Base-by-base conservation (phyloP, 2,888 invertebrate genomes). In the Clistopyga incitator region DNA sequence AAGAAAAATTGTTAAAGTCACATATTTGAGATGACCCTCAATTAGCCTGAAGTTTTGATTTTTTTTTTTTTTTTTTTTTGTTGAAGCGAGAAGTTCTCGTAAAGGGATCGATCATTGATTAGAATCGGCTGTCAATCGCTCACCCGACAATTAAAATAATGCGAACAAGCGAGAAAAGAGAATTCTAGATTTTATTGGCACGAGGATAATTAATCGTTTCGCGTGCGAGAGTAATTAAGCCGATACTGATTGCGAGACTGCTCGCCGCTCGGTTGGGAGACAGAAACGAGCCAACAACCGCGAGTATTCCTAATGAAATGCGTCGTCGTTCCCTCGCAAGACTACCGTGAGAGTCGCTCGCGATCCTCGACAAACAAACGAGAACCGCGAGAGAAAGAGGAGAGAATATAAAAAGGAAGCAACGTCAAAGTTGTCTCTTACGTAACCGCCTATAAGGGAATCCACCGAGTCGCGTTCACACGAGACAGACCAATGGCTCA, bases 181-280 rank as follows among this genome's bases (percentile, higher is more conserved):
- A 80, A 72, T 80, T 45, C 13, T 50, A 29, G 54, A 81, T 84
- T 78, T 75, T 59, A 84, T 81, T 78, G 81, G 75, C 84, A 84
- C 64, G 70, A 64, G 70, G 75, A 84, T 84, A 84, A 84, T 84
- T 84, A 81, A 84, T 84, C 84, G 81, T 78, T 81, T 78, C 42
- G 75, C 84, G 84, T 71, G 78, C 64, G 74, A 81, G 84, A 84
- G 81, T 81, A 84, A 84, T 84, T 84, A 84, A 84, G 81, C 71
- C 59, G 45, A 2, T 38, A 45, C 11, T 50, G 64, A 77, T 84
- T 81, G 77, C 83, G 77, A 78, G 64, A 75, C n/a, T 20, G 23
- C 20, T 20, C 25, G 23, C 34, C 61, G 47, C 15, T 18, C n/a
- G 47, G 54, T 50, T 34, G 2, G 13, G 59, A 67, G 65, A 64